Evolutionary conservation across 64 coral and sea anemone species (phyloP), one percentile per base, ranked within the genome.

Genomic region (Dendronephthya gigantea): DNA sequence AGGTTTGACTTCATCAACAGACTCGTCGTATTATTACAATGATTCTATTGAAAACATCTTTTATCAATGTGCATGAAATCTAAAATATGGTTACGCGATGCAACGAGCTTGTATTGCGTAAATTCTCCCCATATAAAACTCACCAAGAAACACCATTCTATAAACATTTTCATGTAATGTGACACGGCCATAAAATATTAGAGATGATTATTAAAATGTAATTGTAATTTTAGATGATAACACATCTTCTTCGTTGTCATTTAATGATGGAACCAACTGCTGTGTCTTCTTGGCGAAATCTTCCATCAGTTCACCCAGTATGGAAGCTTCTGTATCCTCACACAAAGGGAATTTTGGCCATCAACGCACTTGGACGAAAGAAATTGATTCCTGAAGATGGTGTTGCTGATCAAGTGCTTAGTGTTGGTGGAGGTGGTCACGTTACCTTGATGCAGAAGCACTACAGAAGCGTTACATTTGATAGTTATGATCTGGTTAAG

Each of bases 261-360:
- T 66, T 90, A 9, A 35, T 52, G 30, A 90, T 90, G 88, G 88
- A 90, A 15, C 50, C 88, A 11, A 52, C 83, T 16, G 83, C 82
- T 25, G 88, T 90, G 22, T 79, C 88, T 9, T 84, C 88, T 11
- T 90, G 88, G 88, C 56, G 88, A 51, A 83, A 90, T 32, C 40
- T 90, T 7, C 88, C 88, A 38, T 45, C 70, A 15, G 17, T 90
- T 13, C 88, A 90, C 35, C 88, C 88, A 40, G 39, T 90, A 39
- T 90, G 83, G 82, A 90, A 90, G 36, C 88, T 90, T 50, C 81
- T 90, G 51, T 84, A 56, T 13, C 88, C 83, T 0, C 88, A 90
- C 43, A 65, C 84, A 8, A 79, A 82, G 19, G 83, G 82, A 66
- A 82, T 90, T 50, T 83, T 90, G 88, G 88, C 88, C 39, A 90